A percentile compares a stretch with the other conserved stretches of the same genome.
Conservation (phyloP, 2,888 invertebrate species). For the Ceraclea dissimilis region DNA sequence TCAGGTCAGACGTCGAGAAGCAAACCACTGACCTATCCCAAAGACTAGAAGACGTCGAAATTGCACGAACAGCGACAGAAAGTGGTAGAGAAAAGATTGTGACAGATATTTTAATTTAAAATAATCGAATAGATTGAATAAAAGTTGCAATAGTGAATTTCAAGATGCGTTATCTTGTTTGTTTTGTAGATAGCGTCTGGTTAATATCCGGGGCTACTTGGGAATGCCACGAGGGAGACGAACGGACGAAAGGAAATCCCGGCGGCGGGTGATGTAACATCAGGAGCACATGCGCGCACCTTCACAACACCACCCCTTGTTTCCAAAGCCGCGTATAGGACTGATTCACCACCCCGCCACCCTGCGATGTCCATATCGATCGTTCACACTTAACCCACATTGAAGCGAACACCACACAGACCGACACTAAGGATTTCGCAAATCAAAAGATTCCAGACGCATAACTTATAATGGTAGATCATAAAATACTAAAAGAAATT, state of each 20-base stretch:
- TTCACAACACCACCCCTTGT: not conserved
- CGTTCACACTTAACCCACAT: conserved; percentile 2
- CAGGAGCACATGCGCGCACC: conserved; percentile 1
- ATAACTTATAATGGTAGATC: no score
- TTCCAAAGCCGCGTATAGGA: no score
- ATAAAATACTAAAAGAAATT: no score
- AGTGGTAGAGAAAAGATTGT: not conserved
- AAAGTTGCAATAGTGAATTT: not conserved
- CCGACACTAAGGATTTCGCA: conserved; percentile 1
- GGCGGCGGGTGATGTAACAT: not conserved
- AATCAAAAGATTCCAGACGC: not conserved
- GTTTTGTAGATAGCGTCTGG: not conserved
- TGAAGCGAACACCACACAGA: not conserved
- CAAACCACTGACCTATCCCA: not conserved
- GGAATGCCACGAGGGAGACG: not conserved
- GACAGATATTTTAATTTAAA: not conserved
- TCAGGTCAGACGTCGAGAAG: no score
- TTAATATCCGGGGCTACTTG: not conserved
- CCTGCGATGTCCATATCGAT: not conserved
- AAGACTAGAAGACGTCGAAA: not conserved
- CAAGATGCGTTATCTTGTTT: not conserved
- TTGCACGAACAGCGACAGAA: not conserved
- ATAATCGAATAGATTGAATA: not conserved
- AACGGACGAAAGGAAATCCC: not conserved
- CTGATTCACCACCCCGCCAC: not conserved